These are phyloP conservation scores for Cecropterus lyciades DNA, from an alignment of 1,140 invertebrate species.

Conservation along the genomic window DNA sequence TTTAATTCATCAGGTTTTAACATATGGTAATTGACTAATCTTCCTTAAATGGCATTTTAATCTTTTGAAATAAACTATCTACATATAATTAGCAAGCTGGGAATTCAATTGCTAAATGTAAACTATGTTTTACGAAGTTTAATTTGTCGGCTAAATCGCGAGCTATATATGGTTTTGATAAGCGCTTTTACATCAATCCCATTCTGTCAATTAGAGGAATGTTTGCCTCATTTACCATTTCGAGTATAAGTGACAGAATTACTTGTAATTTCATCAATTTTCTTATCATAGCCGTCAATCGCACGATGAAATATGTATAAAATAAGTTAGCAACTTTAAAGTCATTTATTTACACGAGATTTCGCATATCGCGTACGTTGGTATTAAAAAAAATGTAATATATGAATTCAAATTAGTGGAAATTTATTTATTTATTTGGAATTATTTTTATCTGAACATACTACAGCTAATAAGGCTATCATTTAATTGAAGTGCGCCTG, in stretches of 20 bases:
- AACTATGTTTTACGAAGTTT: conserved; percentile 14
- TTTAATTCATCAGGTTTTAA: no score
- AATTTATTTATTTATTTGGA: conserved; percentile 3
- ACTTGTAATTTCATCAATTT: conserved; percentile 34
- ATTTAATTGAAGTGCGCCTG: conserved; percentile 13
- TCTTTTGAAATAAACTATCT: background rate
- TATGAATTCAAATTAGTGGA: background rate
- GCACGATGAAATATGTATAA: conserved; percentile 24
- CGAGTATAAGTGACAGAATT: conserved; percentile 26
- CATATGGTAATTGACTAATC: no score
- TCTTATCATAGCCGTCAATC: conserved; percentile 30
- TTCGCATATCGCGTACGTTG: background rate
- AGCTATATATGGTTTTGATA: conserved; percentile 28
- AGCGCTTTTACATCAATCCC: conserved; percentile 33
- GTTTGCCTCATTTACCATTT: conserved; percentile 36
- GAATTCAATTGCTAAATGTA: conserved; percentile 9
- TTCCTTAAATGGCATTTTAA: background rate
- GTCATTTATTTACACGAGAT: conserved; percentile 13
- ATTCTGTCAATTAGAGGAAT: conserved; percentile 39
- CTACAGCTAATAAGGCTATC: conserved; percentile 13
- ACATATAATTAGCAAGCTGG: background rate
- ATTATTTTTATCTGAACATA: background rate
- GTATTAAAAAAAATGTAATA: conserved; percentile 17
- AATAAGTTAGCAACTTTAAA: conserved; percentile 8
- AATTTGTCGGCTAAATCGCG: conserved; percentile 25